Evolutionary conservation across 2,888 invertebrate species (phyloP).

Genomic region (Morpho achilles): DNA sequence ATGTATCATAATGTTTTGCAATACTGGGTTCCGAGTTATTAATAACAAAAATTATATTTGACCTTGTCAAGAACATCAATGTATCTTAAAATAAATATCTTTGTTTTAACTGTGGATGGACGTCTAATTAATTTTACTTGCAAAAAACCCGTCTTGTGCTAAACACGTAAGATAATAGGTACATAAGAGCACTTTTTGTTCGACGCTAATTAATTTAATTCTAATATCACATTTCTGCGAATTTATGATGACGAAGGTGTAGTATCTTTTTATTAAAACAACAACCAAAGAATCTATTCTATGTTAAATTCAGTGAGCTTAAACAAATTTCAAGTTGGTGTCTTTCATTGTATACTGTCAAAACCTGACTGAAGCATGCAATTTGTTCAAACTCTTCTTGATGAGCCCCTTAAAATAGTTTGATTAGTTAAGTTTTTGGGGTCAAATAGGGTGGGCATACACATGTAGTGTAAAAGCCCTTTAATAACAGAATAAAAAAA

Average conservation of each 20-base stretch:
- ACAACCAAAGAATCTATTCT: no score
- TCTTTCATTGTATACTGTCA: no score
- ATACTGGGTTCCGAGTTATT: neutral
- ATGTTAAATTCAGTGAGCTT: no score
- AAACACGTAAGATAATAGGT: neutral
- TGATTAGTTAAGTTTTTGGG: no score
- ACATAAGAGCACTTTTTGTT: conserved; percentile 14
- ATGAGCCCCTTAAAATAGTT: no score
- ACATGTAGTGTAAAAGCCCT: no score
- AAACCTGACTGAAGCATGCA: no score
- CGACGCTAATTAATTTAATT: conserved; percentile 7
- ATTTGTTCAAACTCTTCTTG: no score
- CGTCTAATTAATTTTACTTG: conserved; percentile 35
- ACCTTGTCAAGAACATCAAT: conserved; percentile 5
- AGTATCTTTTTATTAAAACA: no score
- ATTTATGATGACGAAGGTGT: neutral
- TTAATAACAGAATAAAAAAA: no score
- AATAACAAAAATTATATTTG: conserved; percentile 1
- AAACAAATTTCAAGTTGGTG: no score
- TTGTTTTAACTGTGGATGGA: conserved; percentile 16
- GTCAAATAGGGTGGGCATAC: no score
- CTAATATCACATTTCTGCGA: conserved; percentile 8
- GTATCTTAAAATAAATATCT: conserved; percentile 2
- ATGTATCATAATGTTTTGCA: neutral
- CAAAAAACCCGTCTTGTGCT: conserved; percentile 16